These are phyloP conservation scores for Andricus grossulariae DNA, from an alignment of 1,140 invertebrate genomes.

Conservation along the genomic window DNA sequence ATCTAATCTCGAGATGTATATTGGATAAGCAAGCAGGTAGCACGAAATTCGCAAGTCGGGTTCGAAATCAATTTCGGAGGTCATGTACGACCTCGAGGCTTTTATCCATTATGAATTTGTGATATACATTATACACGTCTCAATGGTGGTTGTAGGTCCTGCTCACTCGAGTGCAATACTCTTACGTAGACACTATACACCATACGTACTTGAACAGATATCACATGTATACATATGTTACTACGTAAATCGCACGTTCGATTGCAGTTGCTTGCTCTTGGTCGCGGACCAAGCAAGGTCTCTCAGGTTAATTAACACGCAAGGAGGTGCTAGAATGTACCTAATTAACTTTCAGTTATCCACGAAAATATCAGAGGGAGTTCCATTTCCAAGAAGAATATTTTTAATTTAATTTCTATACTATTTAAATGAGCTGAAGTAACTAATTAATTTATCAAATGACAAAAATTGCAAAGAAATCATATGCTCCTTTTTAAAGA, in stretches of 20 bases:
- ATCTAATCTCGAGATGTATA: not conserved
- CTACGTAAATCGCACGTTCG: slow-evolving; percentile 1
- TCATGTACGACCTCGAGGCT: not conserved
- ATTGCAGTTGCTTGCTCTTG: not conserved
- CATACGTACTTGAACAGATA: not conserved
- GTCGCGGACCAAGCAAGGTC: not conserved
- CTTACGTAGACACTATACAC: too few relatives aligned
- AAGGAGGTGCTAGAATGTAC: not conserved
- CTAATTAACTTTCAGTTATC: slow-evolving; percentile 24
- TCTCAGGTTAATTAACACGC: slow-evolving; percentile 11
- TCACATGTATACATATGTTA: slow-evolving; percentile 14
- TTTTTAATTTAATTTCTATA: not conserved
- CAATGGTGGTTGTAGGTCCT: not conserved
- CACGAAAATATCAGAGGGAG: not conserved
- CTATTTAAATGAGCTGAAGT: too few relatives aligned
- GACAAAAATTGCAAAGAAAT: not conserved
- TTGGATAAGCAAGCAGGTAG: not conserved
- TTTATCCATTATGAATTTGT: slow-evolving; percentile 3
- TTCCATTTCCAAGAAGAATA: not conserved
- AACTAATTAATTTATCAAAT: not conserved
- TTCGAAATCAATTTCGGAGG: not conserved
- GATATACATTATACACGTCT: not conserved
- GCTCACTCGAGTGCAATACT: not conserved
- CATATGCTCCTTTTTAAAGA: not conserved
- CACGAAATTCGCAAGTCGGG: not conserved